phyloP scores from a whole-genome alignment of 1,140 invertebrate genomes.

The Spodoptera litura region DNA sequence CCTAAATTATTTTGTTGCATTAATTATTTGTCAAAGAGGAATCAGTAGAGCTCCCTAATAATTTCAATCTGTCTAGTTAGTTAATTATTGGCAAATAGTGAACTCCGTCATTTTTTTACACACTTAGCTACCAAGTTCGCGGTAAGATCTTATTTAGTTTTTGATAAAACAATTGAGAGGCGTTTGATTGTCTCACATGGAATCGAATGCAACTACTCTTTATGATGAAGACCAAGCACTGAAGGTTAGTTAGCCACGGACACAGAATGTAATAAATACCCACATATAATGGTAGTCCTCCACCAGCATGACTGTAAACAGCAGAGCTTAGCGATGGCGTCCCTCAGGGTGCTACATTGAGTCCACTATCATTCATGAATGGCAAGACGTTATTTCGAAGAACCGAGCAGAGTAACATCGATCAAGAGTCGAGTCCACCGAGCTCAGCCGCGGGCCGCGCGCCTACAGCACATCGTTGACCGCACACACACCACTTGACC shows the following conservation, averaged over 20 bases:
- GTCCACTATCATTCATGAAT: conserved; percentile 50
- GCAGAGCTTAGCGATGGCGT: conserved; percentile 27
- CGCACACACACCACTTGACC: conserved; percentile 79
- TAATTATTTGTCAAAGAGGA: no score
- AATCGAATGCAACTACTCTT: background rate
- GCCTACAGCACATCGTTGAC: conserved; percentile 61
- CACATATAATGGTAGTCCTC: conserved; percentile 54
- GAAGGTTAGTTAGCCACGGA: conserved; percentile 43
- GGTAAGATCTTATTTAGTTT: background rate
- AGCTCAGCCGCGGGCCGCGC: conserved; percentile 43
- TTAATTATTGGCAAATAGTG: no score
- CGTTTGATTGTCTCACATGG: background rate
- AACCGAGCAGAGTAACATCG: conserved; percentile 19
- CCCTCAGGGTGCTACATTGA: conserved; percentile 48
- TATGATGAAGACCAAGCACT: conserved; percentile 44
- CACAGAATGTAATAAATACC: conserved; percentile 42
- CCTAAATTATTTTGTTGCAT: no score
- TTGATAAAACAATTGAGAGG: conserved; percentile 21
- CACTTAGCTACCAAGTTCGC: no score
- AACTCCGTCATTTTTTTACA: no score
- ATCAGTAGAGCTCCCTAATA: no score
- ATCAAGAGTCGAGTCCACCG: conserved; percentile 16
- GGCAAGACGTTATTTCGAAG: conserved; percentile 22
- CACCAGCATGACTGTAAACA: conserved; percentile 46
- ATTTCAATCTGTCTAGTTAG: no score